Evolutionary conservation across 2,797 vertebrate genomes (phyloP).

Genomic region (Epinephelus coioides): DNA sequence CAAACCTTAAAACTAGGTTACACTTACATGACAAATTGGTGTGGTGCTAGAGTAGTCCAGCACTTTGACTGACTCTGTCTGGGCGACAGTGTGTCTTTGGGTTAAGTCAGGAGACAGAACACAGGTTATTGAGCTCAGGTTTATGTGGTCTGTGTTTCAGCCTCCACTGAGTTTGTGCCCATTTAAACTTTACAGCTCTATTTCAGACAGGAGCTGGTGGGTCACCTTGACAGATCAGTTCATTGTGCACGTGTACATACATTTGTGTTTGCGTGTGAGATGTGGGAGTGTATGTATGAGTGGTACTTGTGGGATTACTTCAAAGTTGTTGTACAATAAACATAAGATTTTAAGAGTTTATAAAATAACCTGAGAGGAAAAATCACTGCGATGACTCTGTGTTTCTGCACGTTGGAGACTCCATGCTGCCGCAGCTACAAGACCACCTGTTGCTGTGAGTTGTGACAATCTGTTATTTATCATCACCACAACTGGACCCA

Average conservation of each 20-base stretch:
- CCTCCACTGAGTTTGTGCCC: constrained; percentile 7
- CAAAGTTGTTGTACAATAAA: no score
- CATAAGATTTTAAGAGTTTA: no score
- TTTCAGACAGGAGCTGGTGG: constrained; percentile 25
- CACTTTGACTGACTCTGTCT: constrained; percentile 17
- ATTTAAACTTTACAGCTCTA: constrained; percentile 42
- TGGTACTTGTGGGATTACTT: constrained; percentile 2
- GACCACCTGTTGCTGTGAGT: constrained; percentile 3
- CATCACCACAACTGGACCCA: not conserved
- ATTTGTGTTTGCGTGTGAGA: not conserved
- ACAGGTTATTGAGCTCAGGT: constrained; percentile 31
- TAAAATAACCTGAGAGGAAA: no score
- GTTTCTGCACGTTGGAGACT: no score
- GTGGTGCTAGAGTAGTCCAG: constrained; percentile 11
- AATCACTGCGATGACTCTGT: not conserved
- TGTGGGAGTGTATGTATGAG: constrained; percentile 1
- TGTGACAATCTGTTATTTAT: constrained; percentile 1
- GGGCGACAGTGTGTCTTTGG: constrained; percentile 14
- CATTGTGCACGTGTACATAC: not conserved
- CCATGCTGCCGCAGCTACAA: not conserved
- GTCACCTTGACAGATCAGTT: constrained; percentile 41
- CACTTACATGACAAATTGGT: constrained; percentile 55
- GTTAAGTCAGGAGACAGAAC: not conserved
- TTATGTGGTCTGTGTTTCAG: constrained; percentile 40
- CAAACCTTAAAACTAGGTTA: constrained; percentile 61